These are phyloP conservation scores for Catostylus mosaicus DNA, from an alignment of 30 jellyfish, hydroid and myxozoan genomes.

Conservation along the genomic window DNA sequence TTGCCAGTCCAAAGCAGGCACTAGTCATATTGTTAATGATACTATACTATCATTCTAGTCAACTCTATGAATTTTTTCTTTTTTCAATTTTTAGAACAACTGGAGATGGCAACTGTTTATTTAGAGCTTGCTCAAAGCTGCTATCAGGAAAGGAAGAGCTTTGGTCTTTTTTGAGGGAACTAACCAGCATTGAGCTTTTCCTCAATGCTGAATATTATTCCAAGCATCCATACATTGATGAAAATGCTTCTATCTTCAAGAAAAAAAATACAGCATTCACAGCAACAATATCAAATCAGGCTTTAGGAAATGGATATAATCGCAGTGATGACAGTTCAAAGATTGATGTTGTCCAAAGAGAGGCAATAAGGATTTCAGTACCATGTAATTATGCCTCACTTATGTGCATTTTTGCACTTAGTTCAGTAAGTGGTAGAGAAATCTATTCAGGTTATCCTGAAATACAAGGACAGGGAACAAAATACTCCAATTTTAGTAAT, in stretches of 20 bases:
- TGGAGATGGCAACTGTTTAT: constrained; percentile 32
- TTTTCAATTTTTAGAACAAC: background rate
- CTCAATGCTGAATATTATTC: constrained; percentile 3
- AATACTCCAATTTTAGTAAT: too few species aligned
- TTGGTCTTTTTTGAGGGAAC: constrained; percentile 25
- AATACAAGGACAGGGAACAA: too few species aligned
- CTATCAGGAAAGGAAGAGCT: constrained; percentile 13
- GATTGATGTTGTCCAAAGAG: too few species aligned
- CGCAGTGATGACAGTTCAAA: background rate
- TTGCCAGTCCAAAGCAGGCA: too few species aligned
- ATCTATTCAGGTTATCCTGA: too few species aligned
- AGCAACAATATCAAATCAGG: constrained; percentile 2
- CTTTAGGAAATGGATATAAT: constrained; percentile 7
- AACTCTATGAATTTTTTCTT: too few species aligned
- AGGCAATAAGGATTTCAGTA: too few species aligned
- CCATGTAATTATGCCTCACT: too few species aligned
- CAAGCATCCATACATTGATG: constrained; percentile 3
- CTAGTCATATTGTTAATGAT: too few species aligned
- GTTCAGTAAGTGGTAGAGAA: too few species aligned
- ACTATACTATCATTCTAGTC: too few species aligned
- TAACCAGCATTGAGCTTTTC: constrained; percentile 3
- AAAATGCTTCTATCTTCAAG: background rate
- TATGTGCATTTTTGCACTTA: too few species aligned
- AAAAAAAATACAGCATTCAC: constrained; percentile 14
- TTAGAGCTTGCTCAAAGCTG: constrained; percentile 20